phyloP scores from a whole-genome alignment of 2,888 invertebrate species.

The Drosophila anomalata region DNA sequence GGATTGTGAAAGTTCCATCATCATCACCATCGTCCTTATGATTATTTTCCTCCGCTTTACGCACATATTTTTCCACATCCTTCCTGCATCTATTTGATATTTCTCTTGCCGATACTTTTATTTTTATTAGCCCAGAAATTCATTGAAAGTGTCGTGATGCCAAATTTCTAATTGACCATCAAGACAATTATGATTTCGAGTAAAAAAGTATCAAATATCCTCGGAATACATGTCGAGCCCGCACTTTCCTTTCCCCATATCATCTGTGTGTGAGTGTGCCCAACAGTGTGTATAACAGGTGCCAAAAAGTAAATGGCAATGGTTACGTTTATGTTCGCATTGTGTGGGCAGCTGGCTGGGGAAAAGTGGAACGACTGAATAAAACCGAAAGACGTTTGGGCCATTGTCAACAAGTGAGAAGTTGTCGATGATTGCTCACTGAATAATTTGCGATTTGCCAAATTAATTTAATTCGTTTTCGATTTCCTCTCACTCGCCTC shows the following conservation, averaged over 20 bases:
- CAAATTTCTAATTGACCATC: slow-evolving; percentile 76
- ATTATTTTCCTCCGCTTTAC: slow-evolving; percentile 58
- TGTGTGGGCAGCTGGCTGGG: slow-evolving; percentile 34
- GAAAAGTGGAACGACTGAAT: slow-evolving; percentile 31
- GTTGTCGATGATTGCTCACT: slow-evolving; percentile 40
- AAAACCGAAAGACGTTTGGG: slow-evolving; percentile 47
- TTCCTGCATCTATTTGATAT: slow-evolving; percentile 63
- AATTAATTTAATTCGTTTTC: not conserved
- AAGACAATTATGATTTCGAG: slow-evolving; percentile 30
- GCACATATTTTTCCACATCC: slow-evolving; percentile 69
- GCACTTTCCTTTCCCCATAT: slow-evolving; percentile 19
- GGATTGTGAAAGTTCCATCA: slow-evolving; percentile 73
- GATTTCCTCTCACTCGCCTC: slow-evolving; percentile 37
- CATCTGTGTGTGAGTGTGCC: slow-evolving; percentile 24
- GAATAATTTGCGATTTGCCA: slow-evolving; percentile 28
- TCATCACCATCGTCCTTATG: slow-evolving; percentile 46
- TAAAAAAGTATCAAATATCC: slow-evolving; percentile 48
- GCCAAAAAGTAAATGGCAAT: slow-evolving; percentile 62
- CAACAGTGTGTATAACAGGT: slow-evolving; percentile 60
- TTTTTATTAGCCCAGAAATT: slow-evolving; percentile 40
- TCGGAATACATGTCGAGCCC: slow-evolving; percentile 52
- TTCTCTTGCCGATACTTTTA: slow-evolving; percentile 44
- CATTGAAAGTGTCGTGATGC: slow-evolving; percentile 59
- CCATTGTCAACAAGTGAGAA: slow-evolving; percentile 67
- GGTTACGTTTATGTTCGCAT: slow-evolving; percentile 58